Base-by-base conservation (phyloP, 2,113 vertebrate genomes). In the Andinoacara biseriatus region DNA sequence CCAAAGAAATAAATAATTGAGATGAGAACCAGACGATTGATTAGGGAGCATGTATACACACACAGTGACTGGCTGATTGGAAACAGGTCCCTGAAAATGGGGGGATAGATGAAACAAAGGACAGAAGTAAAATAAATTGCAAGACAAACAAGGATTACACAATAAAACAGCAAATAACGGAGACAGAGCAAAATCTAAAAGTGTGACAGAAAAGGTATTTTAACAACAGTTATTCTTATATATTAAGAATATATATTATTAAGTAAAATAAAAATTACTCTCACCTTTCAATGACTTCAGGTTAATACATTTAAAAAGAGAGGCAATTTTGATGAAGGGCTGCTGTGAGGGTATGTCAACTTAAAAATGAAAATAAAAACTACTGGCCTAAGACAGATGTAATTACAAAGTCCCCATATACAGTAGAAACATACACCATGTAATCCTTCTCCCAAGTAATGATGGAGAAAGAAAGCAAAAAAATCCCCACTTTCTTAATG, bases 151-250 rank as follows among this genome's bases (percentile, higher is more conserved):
- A 10, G 10, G 40, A 43, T 13, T 43, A 43, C 40, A 43, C 13
- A 43, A 43, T 43, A 43, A 43, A 43, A 13, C 40, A 43, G 40
- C 10, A 43, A 13, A 43, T 43, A 6, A 43, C 4, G 40, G 40
- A 13, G 3, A 43, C 10, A 43, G 4, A 43, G 4, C 4, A 43
- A 26, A 67, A 67, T 17, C 62, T n/a, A 46, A 46, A 67, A 67
- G 38, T 46, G 61, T 40, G 22, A 46, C 8, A 17, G 22, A 67
- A 26, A 26, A 43, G 22, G 9, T 18, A 22, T 67, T 46, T 46
- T 5, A 26, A 26, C 22, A 67, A 38, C 4, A 65, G 22, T 1
- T 0, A 43, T 17, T 67, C n/a, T 0, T 46, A 38, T 43, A 26
- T 6, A 26, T 26, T 46, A 26, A n/a, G n/a, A n/a, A n/a, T n/a